Evolutionary conservation across 2,888 invertebrate species (phyloP).

Genomic region (Catotricha subobsoleta): DNA sequence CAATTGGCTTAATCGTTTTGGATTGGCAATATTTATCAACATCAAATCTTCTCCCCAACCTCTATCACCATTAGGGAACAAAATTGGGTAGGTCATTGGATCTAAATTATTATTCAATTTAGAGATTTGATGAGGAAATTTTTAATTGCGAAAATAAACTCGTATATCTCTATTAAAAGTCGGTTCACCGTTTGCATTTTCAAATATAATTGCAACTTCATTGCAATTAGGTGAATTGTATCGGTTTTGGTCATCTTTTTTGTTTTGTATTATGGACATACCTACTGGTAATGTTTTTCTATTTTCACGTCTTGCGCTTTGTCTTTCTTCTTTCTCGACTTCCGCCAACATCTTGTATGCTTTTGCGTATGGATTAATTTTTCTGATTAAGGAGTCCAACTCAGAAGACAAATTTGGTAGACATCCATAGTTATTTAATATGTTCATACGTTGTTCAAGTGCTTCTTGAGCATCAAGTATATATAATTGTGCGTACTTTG

Average conservation of each 20-base stretch:
- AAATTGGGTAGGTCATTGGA: neutral
- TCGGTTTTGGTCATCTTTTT: slow-evolving; percentile 5
- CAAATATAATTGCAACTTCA: slow-evolving; percentile 15
- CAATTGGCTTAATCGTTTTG: neutral
- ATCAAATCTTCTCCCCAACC: too few species aligned
- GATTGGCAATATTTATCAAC: too few species aligned
- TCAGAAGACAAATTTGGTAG: too few species aligned
- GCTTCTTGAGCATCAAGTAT: neutral
- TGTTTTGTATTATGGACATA: neutral
- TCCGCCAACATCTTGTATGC: neutral
- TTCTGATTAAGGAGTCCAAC: neutral
- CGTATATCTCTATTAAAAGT: slow-evolving; percentile 1
- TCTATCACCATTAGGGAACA: neutral
- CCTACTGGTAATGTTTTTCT: neutral
- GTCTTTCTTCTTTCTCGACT: neutral
- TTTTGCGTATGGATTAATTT: neutral
- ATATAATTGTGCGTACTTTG: neutral
- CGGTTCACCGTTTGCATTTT: slow-evolving; percentile 12
- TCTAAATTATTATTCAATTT: neutral
- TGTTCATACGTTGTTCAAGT: too few species aligned
- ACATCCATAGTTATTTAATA: too few species aligned
- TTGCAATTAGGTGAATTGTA: slow-evolving; percentile 12
- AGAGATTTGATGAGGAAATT: neutral
- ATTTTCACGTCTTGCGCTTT: neutral
- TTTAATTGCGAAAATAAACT: neutral